Conservation (phyloP, 2,888 invertebrate species). For the Salpingus planirostris region DNA sequence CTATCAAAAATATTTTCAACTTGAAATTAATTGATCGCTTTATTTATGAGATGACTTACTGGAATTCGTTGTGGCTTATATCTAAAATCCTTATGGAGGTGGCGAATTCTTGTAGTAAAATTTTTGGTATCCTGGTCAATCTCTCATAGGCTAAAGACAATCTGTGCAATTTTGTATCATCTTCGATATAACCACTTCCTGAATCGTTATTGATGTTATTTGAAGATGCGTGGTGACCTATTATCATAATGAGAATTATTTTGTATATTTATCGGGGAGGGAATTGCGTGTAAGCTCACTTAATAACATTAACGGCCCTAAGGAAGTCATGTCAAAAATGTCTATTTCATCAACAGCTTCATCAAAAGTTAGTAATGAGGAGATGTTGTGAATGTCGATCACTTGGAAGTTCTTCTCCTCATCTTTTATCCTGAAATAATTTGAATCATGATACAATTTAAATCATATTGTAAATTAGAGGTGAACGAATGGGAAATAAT, state of each 20-base stretch:
- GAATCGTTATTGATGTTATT: background rate
- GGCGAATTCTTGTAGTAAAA: constrained; percentile 54
- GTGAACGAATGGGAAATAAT: no score
- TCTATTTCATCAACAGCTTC: constrained; percentile 27
- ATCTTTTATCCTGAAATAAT: no score
- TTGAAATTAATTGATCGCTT: constrained; percentile 4
- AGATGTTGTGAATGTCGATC: constrained; percentile 27
- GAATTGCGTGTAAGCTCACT: constrained; percentile 24
- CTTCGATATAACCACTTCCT: constrained; percentile 7
- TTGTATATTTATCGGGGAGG: no score
- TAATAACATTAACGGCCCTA: constrained; percentile 29
- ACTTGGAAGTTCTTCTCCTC: constrained; percentile 19
- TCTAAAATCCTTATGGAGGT: constrained; percentile 56
- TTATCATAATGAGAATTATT: no score
- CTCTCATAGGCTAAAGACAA: constrained; percentile 64
- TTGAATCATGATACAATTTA: no score
- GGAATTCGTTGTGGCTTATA: constrained; percentile 63
- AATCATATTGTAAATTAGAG: no score
- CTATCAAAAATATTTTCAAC: constrained; percentile 43
- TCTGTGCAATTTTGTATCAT: constrained; percentile 48
- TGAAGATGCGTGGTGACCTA: no score
- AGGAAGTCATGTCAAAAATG: constrained; percentile 30
- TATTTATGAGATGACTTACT: constrained; percentile 48
- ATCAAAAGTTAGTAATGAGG: constrained; percentile 22
- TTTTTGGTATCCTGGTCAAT: constrained; percentile 54